Evolutionary conservation across 2,888 invertebrate species (phyloP).

Genomic region (Hydrotaea cyrtoneurina): DNA sequence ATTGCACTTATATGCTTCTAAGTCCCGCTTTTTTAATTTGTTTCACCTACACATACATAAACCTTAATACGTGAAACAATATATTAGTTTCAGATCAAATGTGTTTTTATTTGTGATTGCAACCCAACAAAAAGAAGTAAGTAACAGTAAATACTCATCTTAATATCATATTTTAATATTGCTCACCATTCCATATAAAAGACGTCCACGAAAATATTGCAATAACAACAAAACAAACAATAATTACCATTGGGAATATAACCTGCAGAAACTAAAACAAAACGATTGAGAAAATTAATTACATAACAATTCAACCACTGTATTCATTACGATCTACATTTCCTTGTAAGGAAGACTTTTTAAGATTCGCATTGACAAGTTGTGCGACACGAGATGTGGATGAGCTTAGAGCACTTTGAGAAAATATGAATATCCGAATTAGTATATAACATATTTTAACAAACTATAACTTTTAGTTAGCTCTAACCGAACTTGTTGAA

Average conservation of each 20-base stretch:
- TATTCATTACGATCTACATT: constrained; percentile 64
- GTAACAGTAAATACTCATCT: neutral
- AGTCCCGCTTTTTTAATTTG: no score
- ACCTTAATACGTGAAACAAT: no score
- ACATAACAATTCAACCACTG: constrained; percentile 73
- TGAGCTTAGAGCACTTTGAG: constrained; percentile 52
- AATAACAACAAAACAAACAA: constrained; percentile 11
- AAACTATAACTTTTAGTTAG: no score
- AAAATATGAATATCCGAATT: no score
- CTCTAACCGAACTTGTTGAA: no score
- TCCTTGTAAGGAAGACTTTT: constrained; percentile 40
- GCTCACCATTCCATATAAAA: constrained; percentile 14
- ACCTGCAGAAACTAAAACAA: constrained; percentile 36
- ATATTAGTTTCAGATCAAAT: no score
- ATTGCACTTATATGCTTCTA: no score
- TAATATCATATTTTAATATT: constrained; percentile 22
- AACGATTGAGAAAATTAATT: constrained; percentile 50
- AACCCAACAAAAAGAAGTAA: neutral
- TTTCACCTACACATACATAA: no score
- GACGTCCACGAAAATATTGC: constrained; percentile 14
- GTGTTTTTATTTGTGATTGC: neutral
- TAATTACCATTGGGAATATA: constrained; percentile 24
- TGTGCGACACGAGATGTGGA: constrained; percentile 35
- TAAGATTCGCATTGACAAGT: constrained; percentile 34
- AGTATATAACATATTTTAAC: no score